phyloP scores from a whole-genome alignment of 2,888 invertebrate species.

The Xanthorhoe spadicearia region DNA sequence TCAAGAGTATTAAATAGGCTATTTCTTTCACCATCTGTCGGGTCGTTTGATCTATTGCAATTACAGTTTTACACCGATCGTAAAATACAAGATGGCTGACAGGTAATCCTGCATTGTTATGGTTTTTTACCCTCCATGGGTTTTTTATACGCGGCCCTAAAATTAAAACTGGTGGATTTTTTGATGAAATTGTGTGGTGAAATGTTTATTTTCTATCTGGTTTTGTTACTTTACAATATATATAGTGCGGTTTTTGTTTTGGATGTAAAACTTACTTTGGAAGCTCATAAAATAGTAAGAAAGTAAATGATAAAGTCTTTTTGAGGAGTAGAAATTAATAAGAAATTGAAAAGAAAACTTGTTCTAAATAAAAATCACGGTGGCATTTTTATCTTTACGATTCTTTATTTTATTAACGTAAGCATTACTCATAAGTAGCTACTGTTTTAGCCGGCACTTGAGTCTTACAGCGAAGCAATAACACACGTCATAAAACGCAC shows the following conservation, averaged over 20 bases:
- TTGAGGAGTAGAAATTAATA: too few species aligned
- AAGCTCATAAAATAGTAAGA: too few species aligned
- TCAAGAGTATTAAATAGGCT: conserved; percentile 41
- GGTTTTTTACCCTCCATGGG: conserved; percentile 59
- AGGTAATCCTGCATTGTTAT: conserved; percentile 75
- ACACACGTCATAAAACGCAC: conserved; percentile 28
- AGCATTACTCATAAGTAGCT: neutral
- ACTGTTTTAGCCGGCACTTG: neutral
- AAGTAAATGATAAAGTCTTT: too few species aligned
- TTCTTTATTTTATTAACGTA: neutral
- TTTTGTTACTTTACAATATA: conserved; percentile 1
- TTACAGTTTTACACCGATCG: conserved; percentile 78
- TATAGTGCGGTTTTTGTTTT: neutral
- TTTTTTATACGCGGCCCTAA: conserved; percentile 48
- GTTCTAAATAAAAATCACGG: too few species aligned
- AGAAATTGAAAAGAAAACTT: too few species aligned
- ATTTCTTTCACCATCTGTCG: conserved; percentile 60
- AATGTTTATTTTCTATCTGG: conserved; percentile 6
- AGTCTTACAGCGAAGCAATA: conserved; percentile 17
- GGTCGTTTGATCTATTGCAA: conserved; percentile 77
- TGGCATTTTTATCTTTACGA: too few species aligned
- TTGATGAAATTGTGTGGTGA: conserved; percentile 12
- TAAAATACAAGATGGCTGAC: conserved; percentile 73
- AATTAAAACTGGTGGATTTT: conserved; percentile 42
- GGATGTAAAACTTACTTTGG: too few species aligned